phyloP scores from a whole-genome alignment of 2,797 vertebrate genomes.

The Furcifer pardalis region DNA sequence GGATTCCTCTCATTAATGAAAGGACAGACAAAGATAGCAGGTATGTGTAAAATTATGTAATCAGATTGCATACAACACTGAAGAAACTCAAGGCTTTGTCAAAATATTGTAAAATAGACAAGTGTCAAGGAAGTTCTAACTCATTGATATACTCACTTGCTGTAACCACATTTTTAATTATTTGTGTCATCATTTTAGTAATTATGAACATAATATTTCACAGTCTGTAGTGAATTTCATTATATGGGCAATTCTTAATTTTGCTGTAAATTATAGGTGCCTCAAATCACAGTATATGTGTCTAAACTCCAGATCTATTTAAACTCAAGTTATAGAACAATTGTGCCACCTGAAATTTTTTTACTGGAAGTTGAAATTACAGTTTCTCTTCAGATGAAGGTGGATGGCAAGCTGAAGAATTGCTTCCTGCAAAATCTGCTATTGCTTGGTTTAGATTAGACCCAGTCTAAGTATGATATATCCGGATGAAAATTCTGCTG shows the following conservation, averaged over 20 bases:
- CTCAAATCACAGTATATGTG: neutral
- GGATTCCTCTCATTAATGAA: constrained; percentile 99
- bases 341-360: neutral
- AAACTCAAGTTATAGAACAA: neutral
- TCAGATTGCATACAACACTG: constrained; percentile 24
- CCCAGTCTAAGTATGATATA: too few relatives aligned
- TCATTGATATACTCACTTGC: neutral
- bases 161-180: neutral
- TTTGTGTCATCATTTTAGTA: neutral
- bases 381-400: neutral
- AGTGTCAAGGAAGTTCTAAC: neutral
- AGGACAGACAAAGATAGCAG: constrained; percentile 98
- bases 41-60: constrained; percentile 75
- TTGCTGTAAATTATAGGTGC: neutral
- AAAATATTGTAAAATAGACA: too few relatives aligned
- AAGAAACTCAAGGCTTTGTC: neutral
- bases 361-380: constrained; percentile 7
- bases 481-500: neutral
- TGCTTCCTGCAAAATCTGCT: neutral
- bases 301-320: neutral
- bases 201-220: neutral
- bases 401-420: neutral
- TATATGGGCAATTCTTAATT: neutral
- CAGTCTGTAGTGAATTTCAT: neutral
- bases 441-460: neutral